Evolutionary conservation across 2,888 invertebrate genomes (phyloP), one percentile per base, ranked within the genome.

Genomic region (Chrysina gloriosa): DNA sequence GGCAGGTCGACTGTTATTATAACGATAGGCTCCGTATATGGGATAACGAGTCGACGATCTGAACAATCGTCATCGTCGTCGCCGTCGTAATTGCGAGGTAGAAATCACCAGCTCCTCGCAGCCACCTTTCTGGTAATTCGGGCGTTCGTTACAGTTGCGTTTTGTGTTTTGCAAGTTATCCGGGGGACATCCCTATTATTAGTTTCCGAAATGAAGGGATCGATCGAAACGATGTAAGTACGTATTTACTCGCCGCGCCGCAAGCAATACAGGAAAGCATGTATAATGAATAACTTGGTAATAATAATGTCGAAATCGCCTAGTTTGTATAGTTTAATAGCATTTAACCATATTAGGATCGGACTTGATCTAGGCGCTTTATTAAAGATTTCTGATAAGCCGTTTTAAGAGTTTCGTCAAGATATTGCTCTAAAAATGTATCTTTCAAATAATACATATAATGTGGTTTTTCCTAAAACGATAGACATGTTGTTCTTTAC

Each of bases 211-310:
- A 58, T 39, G 58, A 39, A 25, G 31, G 58, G 31, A 7, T 58
- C 23, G 7, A 58, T 39, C 23, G 39, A 25, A 14, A 39, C 42
- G 58, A 58, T 58, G 58, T 58, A 58, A 58, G 58, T 58, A 58
- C 25, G n/a, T n/a, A n/a, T n/a, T n/a, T n/a, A n/a, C n/a, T n/a
- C n/a, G n/a, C 45, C 5, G 14, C 29, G 7, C 39, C 56, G 23
- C 11, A 39, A 39, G 39, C 58, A 25, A 39, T n/a, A 14, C 11
- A 19, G n/a, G 14, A 19, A 31, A 16, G 29, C 31, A 34, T 52
- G 25, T 11, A 14, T 36, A 21, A 36, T 25, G 39, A 56, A 23
- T 19, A 50, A 2, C 11, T 36, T 31, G 29, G 7, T 52, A 52
- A 9, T 25, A 25, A 39, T 39, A 39, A 23, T 58, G 23, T 58